Evolutionary conservation across 2,797 vertebrate species (phyloP), one percentile per base, ranked within the genome.

Genomic region (Pseudopleuronectes americanus): DNA sequence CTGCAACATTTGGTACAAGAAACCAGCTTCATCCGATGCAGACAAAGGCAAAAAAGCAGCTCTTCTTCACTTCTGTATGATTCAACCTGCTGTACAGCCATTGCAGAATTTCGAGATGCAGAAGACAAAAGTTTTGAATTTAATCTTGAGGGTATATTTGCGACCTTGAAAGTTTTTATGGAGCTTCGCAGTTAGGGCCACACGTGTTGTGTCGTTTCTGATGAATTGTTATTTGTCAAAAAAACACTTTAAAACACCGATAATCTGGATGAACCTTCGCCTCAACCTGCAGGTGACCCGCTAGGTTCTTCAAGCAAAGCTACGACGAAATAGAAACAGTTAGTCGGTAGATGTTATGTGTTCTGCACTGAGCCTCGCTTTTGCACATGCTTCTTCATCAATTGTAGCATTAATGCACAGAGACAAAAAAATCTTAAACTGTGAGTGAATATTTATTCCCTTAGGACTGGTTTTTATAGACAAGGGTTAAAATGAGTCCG

Each of bases 361-460:
- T 85, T 84, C 67, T 79, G 81, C 90, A 84, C 77, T 81, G 68
- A 80, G 77, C 58, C 74, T 79, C 24, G 81, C 85, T 91, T 92
- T 45, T 90, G 89, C 90, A 89, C 86, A 87, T 64, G 86, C 83
- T 88, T 90, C 79, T 75, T 83, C 77, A 84, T 89, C 74, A 63
- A 85, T 59, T 77, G 87, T 90, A 90, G 89, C 89, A 88, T 90
- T 86, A 74, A 84, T 84, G 83, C 88, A 90, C 84, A 85, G 56
- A 83, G 56, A 84, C 58, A 79, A 71, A 66, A 71, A 41, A 79
- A 70, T 70, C 45, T 76, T 77, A 84, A 84, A 68, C 77, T 90
- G 85, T 86, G 85, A 87, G 76, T 74, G 72, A 85, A 57, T 64
- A 81, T 43, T 75, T 81, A 59, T 64, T 79, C 76, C 71, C 48